Evolutionary conservation across 1,140 invertebrate species (phyloP).

Genomic region (Euura saliciscinereae): DNA sequence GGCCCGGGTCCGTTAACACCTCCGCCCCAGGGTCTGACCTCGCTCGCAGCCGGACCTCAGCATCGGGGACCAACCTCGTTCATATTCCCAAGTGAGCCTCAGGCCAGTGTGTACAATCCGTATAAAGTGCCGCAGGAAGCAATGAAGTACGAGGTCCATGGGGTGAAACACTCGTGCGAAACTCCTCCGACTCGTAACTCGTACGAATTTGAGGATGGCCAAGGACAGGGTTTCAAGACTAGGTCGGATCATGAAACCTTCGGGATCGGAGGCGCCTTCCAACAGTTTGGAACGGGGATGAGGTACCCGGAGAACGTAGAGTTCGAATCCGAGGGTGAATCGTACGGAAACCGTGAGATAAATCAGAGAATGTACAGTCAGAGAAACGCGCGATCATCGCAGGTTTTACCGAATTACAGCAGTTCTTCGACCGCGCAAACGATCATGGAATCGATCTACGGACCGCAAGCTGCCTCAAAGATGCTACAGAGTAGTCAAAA

Average conservation of each 20-base stretch:
- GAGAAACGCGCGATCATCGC: slow-evolving; percentile 29
- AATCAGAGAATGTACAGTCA: slow-evolving; percentile 30
- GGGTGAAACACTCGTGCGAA: neutral
- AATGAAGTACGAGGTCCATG: neutral
- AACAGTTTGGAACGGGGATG: neutral
- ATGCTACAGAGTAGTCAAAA: slow-evolving; percentile 39
- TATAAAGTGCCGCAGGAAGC: too few relatives aligned
- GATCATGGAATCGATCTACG: slow-evolving; percentile 45
- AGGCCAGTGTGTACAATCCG: neutral
- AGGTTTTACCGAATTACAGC: slow-evolving; percentile 15
- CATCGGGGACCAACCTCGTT: slow-evolving; percentile 40
- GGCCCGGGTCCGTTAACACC: slow-evolving; percentile 46
- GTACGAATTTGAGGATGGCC: neutral
- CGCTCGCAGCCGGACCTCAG: slow-evolving; percentile 42
- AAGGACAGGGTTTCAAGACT: neutral
- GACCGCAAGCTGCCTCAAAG: slow-evolving; percentile 35
- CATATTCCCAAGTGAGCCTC: slow-evolving; percentile 37
- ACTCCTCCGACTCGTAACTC: neutral
- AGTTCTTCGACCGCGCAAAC: slow-evolving; percentile 32
- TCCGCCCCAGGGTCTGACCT: slow-evolving; percentile 37
- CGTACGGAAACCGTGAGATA: slow-evolving; percentile 44
- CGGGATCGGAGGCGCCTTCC: neutral
- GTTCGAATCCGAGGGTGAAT: slow-evolving; percentile 22
- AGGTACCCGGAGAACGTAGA: slow-evolving; percentile 16
- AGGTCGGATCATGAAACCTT: neutral